Evolutionary conservation across 1,140 invertebrate species (phyloP).

Genomic region (Phymastichus coffea): DNA sequence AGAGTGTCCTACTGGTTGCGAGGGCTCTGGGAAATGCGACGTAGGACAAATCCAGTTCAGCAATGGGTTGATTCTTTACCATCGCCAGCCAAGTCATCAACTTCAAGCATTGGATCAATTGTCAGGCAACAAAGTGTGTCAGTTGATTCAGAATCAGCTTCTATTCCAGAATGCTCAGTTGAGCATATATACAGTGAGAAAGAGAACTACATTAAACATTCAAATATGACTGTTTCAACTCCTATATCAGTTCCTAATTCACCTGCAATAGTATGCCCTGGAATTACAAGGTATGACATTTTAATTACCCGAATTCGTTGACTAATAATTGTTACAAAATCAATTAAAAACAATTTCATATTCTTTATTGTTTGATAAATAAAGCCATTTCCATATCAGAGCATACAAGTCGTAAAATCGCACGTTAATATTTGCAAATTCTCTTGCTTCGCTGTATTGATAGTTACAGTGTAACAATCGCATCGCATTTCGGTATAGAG

Average conservation of each 20-base stretch:
- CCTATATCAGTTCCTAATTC: conserved; percentile 46
- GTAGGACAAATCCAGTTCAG: conserved; percentile 48
- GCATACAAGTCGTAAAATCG: no score
- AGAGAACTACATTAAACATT: conserved; percentile 28
- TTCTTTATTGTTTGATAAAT: no score
- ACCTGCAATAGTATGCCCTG: conserved; percentile 39
- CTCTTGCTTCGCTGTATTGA: no score
- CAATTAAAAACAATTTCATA: no score
- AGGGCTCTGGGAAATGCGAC: conserved; percentile 53
- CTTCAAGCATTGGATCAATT: conserved; percentile 6
- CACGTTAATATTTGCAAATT: no score
- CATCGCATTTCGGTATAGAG: no score
- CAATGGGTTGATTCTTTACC: conserved; percentile 58
- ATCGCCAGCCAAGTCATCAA: conserved; percentile 32
- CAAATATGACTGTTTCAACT: conserved; percentile 49
- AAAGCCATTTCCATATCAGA: no score
- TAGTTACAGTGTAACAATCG: no score
- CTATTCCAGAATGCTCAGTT: conserved; percentile 7
- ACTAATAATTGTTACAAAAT: no score
- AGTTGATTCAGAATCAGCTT: conserved; percentile 8
- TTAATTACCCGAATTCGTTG: no score
- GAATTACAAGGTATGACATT: conserved; percentile 44
- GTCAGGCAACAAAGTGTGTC: conserved; percentile 16
- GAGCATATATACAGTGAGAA: conserved; percentile 28
- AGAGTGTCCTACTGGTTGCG: conserved; percentile 50